Evolutionary conservation across 1,140 invertebrate genomes (phyloP), one percentile per base, ranked within the genome.

Genomic region (Ceratina australensis): DNA sequence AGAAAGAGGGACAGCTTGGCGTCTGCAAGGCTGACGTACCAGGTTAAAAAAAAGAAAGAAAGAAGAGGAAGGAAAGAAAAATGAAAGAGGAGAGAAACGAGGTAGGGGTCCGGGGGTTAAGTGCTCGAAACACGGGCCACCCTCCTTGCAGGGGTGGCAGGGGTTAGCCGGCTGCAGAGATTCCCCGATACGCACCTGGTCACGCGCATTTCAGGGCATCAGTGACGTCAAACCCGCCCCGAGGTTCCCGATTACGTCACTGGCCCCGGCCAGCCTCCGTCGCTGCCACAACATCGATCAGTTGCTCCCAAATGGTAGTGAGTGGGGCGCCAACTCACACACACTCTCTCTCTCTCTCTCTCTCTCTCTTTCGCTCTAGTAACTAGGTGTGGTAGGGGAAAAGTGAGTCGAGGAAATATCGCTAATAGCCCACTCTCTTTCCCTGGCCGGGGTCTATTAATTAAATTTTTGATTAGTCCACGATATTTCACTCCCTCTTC

Each of bases 201-300:
- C 65, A 67, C 83, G 86, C 87, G 88, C 88, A 90, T 89, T 90
- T 90, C 88, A 90, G 88, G 89, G 89, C 89, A 90, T 90, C 87
- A 89, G 85, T 91, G 90, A 90, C 90, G 90, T 91, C 90, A 90
- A 85, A 84, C 33, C 33, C 33, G 82, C 87, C 83, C 82, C 85
- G 86, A 89, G 89, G 87, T 89, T 89, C 80, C 80, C 65, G 76
- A 80, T 87, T 87, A 86, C 87, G 81, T 83, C 81, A 83, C 81
- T 80, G 69, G 73, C 81, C 65, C 81, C 81, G 84, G 78, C 78
- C 72, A 60, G 59, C 71, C 61, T 65, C 63, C 63, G n/a, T 20
- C 63, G 64, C 80, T 42, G 64, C 80, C 77, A 86, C 86, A 80
- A 79, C 86, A 87, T 87, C 85, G 86, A 87, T 87, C 86, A 86